A percentile compares a stretch with the other conserved stretches of the same genome.
phyloP scores from a whole-genome alignment of 2,888 invertebrate genomes.

The Agapostemon virescens region DNA sequence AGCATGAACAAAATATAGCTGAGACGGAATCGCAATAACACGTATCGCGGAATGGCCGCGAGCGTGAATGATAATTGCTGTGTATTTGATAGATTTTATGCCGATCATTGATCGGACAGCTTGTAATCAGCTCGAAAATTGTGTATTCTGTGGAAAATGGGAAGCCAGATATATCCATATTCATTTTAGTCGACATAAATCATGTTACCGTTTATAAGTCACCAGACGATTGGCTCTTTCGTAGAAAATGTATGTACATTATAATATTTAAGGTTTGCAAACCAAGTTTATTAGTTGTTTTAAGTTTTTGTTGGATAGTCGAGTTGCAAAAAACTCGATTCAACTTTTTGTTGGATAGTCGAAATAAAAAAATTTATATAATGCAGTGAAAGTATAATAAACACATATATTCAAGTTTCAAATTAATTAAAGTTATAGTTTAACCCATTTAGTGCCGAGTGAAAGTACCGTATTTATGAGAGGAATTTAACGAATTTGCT shows the following conservation, averaged over 20 bases:
- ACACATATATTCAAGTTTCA: too few species aligned
- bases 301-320: too few species aligned
- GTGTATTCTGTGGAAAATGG: slow-evolving; percentile 27
- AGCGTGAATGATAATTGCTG: slow-evolving; percentile 55
- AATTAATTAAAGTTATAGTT: too few species aligned
- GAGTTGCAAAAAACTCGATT: too few species aligned
- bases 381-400: too few species aligned
- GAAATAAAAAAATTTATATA: too few species aligned
- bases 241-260: not conserved
- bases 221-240: not conserved
- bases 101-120: slow-evolving; percentile 60
- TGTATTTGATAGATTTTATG: slow-evolving; percentile 65
- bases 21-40: slow-evolving; percentile 55
- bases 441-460: too few species aligned
- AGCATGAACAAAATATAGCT: slow-evolving; percentile 36
- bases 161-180: slow-evolving; percentile 29
- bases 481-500: too few species aligned
- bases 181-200: slow-evolving; percentile 14
- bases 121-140: slow-evolving; percentile 54
- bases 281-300: too few species aligned
- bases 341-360: too few species aligned
- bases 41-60: slow-evolving; percentile 47
- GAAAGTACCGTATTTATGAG: too few species aligned
- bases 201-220: not conserved
- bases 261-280: too few species aligned